Base-by-base conservation (phyloP, 2,888 invertebrate genomes). In the Litoditis marina region DNA sequence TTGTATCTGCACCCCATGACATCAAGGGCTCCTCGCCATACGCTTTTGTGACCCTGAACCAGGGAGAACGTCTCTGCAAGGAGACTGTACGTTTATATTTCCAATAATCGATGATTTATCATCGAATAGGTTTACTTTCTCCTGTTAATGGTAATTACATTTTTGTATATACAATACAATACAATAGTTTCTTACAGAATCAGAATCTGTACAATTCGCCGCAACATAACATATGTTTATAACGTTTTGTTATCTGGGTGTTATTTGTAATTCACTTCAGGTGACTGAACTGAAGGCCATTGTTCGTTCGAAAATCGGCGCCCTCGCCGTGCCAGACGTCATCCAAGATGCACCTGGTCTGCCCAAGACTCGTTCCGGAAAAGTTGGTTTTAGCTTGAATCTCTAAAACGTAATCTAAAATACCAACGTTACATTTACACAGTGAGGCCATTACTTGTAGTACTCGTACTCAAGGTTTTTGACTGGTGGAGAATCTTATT, bases 11-110 rank as follows among this genome's bases (percentile, higher is more conserved):
- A 73, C 92, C 94, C 0, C 96, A 98, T 85, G 88, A 89, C 0
- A 89, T 98, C 65, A 98, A 98, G 85, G 96, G 98, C 30, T 93
- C 96, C 85, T 92, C 93, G 77, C 89, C 96, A 1, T 95, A 98
- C 85, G 95, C 95, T 84, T 98, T 95, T 85, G 89, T 98, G 19
- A 93, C 92, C 0, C 88, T 94, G n/a, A 90, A 89, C 42, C 62
- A 68, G 16, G 71, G 71, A 8, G 73, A 71, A 50, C 61, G 60
- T 22, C 50, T 73, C 39, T 50, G 56, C 51, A 62, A 64, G 16
- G 47, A 28, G 22, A 44, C 25, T 8, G 44, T 44, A 8, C 6
- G 44, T 44, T 13, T 39, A 22, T 3, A 44, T 44, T 25, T 44
- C 44, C 25, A 6, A 25, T 6, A 5, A 5, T 3, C 25, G 44